Evolutionary conservation across 2,888 invertebrate species (phyloP).

Genomic region (Mythimna pallens): DNA sequence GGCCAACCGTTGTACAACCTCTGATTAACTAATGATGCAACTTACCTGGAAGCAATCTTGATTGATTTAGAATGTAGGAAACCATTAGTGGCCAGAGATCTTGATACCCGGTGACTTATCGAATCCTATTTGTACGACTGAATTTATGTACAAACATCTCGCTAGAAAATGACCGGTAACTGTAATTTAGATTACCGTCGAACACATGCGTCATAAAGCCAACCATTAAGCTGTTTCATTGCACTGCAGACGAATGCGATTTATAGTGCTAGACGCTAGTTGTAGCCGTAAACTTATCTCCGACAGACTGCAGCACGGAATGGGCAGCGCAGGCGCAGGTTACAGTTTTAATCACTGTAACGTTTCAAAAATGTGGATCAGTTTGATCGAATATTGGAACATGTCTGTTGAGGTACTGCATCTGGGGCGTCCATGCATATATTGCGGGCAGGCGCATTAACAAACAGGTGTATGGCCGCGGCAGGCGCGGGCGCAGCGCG

Average conservation of each 20-base stretch:
- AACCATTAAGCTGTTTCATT: conserved; percentile 61
- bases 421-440: conserved; percentile 54
- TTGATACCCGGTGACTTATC: conserved; percentile 52
- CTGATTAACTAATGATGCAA: conserved; percentile 76
- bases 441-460: conserved; percentile 58
- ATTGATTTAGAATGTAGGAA: conserved; percentile 81
- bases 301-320: conserved; percentile 11
- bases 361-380: conserved; percentile 27
- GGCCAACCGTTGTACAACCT: conserved; percentile 80
- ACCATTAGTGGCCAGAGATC: conserved; percentile 68
- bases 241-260: conserved; percentile 55
- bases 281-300: conserved; percentile 46
- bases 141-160: conserved; percentile 50
- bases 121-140: conserved; percentile 43
- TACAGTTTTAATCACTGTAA: conserved; percentile 52
- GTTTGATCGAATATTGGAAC: conserved; percentile 40
- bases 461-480: conserved; percentile 60
- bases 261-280: conserved; percentile 39
- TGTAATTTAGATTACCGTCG: conserved; percentile 72
- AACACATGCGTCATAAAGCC: conserved; percentile 66
- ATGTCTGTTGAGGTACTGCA: conserved; percentile 29
- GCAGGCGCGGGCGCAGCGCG: conserved; percentile 21
- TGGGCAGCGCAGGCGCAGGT: conserved; percentile 3
- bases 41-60: conserved; percentile 75
- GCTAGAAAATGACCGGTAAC: conserved; percentile 67